A percentile compares a stretch with the other conserved stretches of the same genome.
phyloP scores from a whole-genome alignment of 2,797 vertebrate species.

The Kryptopterus vitreolus region DNA sequence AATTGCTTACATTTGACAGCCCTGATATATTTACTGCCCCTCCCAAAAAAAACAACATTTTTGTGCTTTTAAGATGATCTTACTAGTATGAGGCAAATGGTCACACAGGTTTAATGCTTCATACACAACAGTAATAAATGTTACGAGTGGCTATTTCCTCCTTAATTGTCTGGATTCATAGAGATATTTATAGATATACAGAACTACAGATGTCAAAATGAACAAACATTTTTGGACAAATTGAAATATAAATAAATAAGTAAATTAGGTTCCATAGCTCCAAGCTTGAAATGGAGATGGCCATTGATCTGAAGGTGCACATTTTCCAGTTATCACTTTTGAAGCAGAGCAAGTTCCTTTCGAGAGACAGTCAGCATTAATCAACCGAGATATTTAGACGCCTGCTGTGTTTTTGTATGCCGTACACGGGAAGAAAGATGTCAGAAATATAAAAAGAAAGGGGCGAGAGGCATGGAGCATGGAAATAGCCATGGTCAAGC shows the following conservation, averaged over 20 bases:
- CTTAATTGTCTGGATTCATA: constrained; percentile 41
- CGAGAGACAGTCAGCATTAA: constrained; percentile 65
- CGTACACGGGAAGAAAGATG: constrained; percentile 65
- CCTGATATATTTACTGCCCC: no score
- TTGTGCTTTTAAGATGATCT: neutral
- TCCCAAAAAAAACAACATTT: no score
- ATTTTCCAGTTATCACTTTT: constrained; percentile 54
- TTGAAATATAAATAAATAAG: constrained; percentile 64
- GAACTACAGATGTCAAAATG: constrained; percentile 38
- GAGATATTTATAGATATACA: constrained; percentile 15
- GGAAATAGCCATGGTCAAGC: constrained; percentile 73
- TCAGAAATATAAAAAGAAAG: constrained; percentile 14
- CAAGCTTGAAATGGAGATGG: constrained; percentile 42
- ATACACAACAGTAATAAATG: neutral
- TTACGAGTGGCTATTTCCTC: neutral
- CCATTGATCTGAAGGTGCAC: constrained; percentile 8
- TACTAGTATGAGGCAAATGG: neutral
- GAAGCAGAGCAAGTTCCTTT: constrained; percentile 65
- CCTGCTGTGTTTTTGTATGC: constrained; percentile 36
- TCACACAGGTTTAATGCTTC: neutral
- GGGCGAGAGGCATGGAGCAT: constrained; percentile 38
- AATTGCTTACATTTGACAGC: no score
- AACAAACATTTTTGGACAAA: constrained; percentile 57
- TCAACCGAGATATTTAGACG: constrained; percentile 56
- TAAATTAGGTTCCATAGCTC: constrained; percentile 60